A percentile compares a stretch with the other conserved stretches of the same genome.
phyloP scores from a whole-genome alignment of 2,888 invertebrate species.

The Tetropium fuscum region DNA sequence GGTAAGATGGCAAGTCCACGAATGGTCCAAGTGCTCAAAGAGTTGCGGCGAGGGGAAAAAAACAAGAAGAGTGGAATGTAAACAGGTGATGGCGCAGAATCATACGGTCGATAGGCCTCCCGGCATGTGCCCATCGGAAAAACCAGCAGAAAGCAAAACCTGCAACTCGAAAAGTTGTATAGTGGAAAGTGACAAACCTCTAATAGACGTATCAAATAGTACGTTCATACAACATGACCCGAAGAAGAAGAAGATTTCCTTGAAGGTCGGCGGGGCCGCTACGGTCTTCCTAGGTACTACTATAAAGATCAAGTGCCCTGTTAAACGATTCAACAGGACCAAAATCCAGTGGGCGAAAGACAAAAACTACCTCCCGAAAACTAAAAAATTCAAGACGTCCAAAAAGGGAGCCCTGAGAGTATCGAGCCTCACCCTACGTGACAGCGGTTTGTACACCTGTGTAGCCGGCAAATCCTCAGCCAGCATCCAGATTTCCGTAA shows the following conservation, averaged over 20 bases:
- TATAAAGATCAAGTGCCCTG: constrained; percentile 94
- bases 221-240: constrained; percentile 88
- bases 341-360: constrained; percentile 93
- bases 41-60: constrained; percentile 95
- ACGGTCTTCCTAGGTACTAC: constrained; percentile 92
- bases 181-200: constrained; percentile 77
- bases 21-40: constrained; percentile 93
- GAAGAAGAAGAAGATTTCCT: constrained; percentile 82
- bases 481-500: constrained; percentile 83
- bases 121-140: constrained; percentile 79
- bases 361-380: constrained; percentile 80
- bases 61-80: constrained; percentile 86
- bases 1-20: constrained; percentile 85
- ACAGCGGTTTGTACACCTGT: constrained; percentile 89
- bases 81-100: constrained; percentile 94
- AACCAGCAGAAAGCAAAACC: constrained; percentile 82
- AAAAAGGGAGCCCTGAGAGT: constrained; percentile 92
- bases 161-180: constrained; percentile 89
- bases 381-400: constrained; percentile 88
- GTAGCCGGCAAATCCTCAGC: constrained; percentile 86
- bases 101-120: constrained; percentile 85
- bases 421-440: constrained; percentile 81
- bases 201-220: constrained; percentile 83
- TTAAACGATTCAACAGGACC: constrained; percentile 84
- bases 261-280: constrained; percentile 92